Percentiles rank a stretch among this genome's conserved stretches.
Evolutionary conservation across 2,888 invertebrate genomes (phyloP).

Genomic region (Amphimallon solstitiale): DNA sequence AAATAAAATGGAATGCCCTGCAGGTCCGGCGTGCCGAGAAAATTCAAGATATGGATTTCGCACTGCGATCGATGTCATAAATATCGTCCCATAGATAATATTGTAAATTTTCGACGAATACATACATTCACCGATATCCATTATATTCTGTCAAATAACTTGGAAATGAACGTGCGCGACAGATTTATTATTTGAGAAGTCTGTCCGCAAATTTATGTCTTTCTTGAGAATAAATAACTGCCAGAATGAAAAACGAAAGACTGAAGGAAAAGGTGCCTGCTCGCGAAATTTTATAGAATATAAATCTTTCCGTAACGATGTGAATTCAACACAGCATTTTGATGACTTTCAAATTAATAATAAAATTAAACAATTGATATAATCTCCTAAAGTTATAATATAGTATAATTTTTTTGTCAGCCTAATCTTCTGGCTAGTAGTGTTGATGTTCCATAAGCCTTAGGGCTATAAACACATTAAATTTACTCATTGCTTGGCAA

Average conservation of each 20-base stretch:
- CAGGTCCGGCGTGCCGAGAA: neutral
- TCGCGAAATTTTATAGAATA: too few relatives aligned
- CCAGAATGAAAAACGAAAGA: neutral
- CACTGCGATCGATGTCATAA: constrained; percentile 12
- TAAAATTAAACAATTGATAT: too few relatives aligned
- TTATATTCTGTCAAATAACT: constrained; percentile 36
- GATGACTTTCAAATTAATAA: too few relatives aligned
- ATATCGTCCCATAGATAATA: constrained; percentile 22
- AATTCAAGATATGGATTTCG: constrained; percentile 6
- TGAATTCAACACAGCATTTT: too few relatives aligned
- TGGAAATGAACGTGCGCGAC: constrained; percentile 30
- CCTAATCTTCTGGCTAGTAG: too few relatives aligned
- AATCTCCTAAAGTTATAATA: too few relatives aligned
- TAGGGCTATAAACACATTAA: too few relatives aligned
- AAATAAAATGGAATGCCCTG: neutral
- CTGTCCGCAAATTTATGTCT: constrained; percentile 23
- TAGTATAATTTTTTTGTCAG: too few relatives aligned
- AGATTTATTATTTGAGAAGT: constrained; percentile 28
- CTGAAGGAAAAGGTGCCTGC: neutral
- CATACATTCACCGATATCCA: constrained; percentile 28
- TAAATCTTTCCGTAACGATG: too few relatives aligned
- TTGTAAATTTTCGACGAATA: constrained; percentile 22
- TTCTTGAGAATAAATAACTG: constrained; percentile 16
- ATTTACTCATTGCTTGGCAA: too few relatives aligned
- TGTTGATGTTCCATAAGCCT: too few relatives aligned